Conservation (phyloP, 2,113 vertebrate genomes). For the Argyrosomus japonicus region DNA sequence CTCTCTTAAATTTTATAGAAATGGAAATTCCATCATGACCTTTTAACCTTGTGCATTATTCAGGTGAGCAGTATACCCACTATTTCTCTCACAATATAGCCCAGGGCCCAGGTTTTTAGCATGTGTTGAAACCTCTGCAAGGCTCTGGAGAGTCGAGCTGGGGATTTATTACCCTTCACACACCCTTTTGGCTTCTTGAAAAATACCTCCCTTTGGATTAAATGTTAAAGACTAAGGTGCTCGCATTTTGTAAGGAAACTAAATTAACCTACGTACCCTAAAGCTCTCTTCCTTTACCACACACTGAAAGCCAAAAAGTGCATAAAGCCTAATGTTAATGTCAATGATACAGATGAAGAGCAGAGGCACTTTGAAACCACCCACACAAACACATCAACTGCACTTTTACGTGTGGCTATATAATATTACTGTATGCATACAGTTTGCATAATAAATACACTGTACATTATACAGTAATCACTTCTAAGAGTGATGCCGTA, state of each 20-base stretch:
- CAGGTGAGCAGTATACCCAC: conserved; percentile 68
- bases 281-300: conserved; percentile 61
- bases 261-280: conserved; percentile 78
- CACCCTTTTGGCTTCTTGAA: conserved; percentile 78
- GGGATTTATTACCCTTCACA: conserved; percentile 84
- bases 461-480: conserved; percentile 4
- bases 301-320: conserved; percentile 59
- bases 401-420: conserved; percentile 12
- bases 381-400: conserved; percentile 34
- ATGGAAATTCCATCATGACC: conserved; percentile 71
- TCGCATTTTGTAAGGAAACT: conserved; percentile 77
- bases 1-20: conserved; percentile 70
- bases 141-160: conserved; percentile 70
- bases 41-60: conserved; percentile 80
- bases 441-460: conserved; percentile 19
- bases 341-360: conserved; percentile 39
- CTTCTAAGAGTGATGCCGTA: background rate
- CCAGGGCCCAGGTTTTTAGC: conserved; percentile 70
- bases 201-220: conserved; percentile 81
- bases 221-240: conserved; percentile 83
- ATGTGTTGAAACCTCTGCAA: conserved; percentile 71
- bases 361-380: conserved; percentile 16
- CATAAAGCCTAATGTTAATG: conserved; percentile 59
- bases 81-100: conserved; percentile 67
- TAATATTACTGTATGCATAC: conserved; percentile 23